These are phyloP conservation scores for Sebastes jordani DNA, from an alignment of 2,797 vertebrate genomes.

Conservation along the genomic window DNA sequence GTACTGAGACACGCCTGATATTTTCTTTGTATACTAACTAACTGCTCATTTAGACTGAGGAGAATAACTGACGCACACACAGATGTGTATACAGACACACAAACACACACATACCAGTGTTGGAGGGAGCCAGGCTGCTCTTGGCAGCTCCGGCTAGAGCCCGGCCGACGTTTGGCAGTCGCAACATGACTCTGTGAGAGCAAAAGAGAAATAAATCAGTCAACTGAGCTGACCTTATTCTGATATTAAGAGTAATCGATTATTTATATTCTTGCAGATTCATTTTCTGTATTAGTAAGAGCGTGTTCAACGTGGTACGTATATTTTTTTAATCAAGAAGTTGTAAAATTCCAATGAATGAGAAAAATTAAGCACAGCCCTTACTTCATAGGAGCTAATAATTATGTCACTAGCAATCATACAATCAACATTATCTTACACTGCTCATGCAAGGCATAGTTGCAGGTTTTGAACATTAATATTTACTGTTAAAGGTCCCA, in stretches of 20 bases:
- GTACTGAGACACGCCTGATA: not conserved
- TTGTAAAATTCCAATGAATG: not conserved
- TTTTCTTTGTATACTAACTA: not conserved
- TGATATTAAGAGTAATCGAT: not conserved
- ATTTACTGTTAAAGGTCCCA: not conserved
- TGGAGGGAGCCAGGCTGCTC: conserved; percentile 68
- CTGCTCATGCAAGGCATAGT: not conserved
- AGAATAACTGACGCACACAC: not conserved
- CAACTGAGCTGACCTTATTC: not conserved
- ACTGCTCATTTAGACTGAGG: not conserved
- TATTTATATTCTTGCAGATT: not conserved
- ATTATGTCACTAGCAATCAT: not conserved
- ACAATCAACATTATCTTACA: not conserved
- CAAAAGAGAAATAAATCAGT: conserved; percentile 8
- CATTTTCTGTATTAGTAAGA: too few species aligned
- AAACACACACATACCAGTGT: conserved; percentile 62
- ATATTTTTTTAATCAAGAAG: not conserved
- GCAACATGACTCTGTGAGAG: conserved; percentile 80
- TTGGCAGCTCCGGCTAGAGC: conserved; percentile 79
- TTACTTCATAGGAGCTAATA: not conserved
- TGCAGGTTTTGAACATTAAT: not conserved
- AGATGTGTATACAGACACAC: not conserved
- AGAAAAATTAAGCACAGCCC: too few species aligned
- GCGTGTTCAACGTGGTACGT: too few species aligned
- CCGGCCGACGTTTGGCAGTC: conserved; percentile 80